A percentile compares a stretch with the other conserved stretches of the same genome.
phyloP scores from a whole-genome alignment of 37 sponge, comb jelly and placozoan genomes.

The Oopsacas minuta region DNA sequence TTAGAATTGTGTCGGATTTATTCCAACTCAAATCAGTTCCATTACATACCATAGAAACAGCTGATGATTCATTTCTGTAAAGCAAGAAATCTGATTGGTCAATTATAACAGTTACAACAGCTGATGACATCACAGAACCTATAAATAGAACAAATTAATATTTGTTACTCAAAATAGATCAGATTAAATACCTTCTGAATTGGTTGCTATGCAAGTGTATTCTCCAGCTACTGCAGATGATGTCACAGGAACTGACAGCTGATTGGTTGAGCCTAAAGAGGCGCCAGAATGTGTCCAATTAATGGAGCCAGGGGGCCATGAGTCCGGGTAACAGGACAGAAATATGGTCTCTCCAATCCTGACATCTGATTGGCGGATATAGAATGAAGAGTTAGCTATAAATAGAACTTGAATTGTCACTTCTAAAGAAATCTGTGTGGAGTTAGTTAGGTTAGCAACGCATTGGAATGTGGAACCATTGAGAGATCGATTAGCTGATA shows the following conservation, averaged over 20 bases:
- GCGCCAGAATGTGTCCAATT: not conserved
- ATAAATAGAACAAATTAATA: not conserved
- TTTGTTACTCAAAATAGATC: not conserved
- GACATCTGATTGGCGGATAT: not conserved
- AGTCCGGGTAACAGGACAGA: not conserved
- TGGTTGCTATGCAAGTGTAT: not conserved
- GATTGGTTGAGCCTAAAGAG: not conserved
- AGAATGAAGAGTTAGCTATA: not conserved
- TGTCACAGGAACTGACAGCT: not conserved
- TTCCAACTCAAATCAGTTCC: not conserved
- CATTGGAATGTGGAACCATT: not conserved
- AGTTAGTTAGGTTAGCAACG: not conserved
- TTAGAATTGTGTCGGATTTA: not conserved
- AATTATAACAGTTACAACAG: not conserved
- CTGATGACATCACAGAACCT: not conserved
- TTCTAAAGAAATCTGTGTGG: not conserved
- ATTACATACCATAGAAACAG: not conserved
- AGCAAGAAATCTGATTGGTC: not conserved
- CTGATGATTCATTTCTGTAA: not conserved
- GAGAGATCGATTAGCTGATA: not conserved
- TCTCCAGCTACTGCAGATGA: not conserved
- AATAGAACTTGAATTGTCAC: not conserved
- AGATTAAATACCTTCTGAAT: not conserved
- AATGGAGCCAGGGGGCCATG: not conserved
- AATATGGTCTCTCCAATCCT: not conserved